Conservation (phyloP, 2,888 invertebrate species). For the Vandiemenella viatica region DNA sequence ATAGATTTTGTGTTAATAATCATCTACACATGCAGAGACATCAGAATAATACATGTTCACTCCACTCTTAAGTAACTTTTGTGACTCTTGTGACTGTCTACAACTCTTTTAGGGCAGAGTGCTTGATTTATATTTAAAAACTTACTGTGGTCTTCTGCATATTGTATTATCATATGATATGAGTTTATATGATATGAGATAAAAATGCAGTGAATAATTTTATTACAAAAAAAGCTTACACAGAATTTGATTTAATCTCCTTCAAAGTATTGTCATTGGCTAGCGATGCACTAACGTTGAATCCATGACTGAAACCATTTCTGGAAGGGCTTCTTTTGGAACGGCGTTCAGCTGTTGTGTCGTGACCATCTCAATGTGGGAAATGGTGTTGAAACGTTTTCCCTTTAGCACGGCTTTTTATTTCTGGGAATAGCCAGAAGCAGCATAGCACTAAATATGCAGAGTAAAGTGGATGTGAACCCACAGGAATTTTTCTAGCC, state of each 20-base stretch:
- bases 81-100: no score
- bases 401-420: conserved; percentile 8
- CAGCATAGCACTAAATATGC: background rate
- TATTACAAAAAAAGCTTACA: no score
- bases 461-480: background rate
- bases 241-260: background rate
- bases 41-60: no score
- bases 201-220: no score
- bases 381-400: conserved; percentile 16
- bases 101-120: no score
- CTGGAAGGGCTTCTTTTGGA: background rate
- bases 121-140: no score
- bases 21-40: no score
- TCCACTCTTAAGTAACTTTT: no score
- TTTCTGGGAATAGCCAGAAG: conserved; percentile 11
- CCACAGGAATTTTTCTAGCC: conserved; percentile 1
- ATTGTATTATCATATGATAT: no score
- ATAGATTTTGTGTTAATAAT: no score
- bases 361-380: conserved; percentile 13
- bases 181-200: no score
- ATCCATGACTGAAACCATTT: background rate
- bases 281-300: background rate
- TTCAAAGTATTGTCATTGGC: background rate
- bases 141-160: no score
- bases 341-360: conserved; percentile 13